Percentiles rank a stretch among this genome's conserved stretches.
These are phyloP conservation scores for Aleiodes alternator DNA, from an alignment of 2,888 invertebrate species.

Conservation along the genomic window DNA sequence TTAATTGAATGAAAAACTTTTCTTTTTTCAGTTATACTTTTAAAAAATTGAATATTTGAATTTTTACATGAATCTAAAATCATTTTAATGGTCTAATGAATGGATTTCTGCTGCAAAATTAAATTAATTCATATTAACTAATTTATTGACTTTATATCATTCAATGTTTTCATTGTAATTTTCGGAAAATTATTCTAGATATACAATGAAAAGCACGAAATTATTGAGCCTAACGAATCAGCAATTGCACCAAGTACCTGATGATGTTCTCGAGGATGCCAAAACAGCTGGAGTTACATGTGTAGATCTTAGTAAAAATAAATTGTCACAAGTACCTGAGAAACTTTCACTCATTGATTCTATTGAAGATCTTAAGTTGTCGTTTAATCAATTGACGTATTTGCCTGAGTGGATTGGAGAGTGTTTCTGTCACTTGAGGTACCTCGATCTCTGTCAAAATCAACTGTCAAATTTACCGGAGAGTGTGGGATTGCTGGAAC, in stretches of 20 bases:
- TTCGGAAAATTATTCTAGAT: conserved; percentile 71
- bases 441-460: conserved; percentile 87
- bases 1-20: background rate
- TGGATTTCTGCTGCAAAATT: no score
- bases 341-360: conserved; percentile 76
- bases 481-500: conserved; percentile 79
- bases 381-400: conserved; percentile 81
- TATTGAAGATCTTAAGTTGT: conserved; percentile 82
- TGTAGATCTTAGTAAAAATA: conserved; percentile 90
- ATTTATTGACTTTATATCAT: background rate
- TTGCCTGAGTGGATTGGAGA: conserved; percentile 81
- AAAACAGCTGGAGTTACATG: conserved; percentile 83
- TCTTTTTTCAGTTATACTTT: no score
- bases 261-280: conserved; percentile 84
- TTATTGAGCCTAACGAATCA: conserved; percentile 81
- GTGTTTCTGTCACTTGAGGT: conserved; percentile 79
- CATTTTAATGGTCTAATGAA: background rate
- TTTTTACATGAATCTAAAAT: background rate
- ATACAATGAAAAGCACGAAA: conserved; percentile 78
- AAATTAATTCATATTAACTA: no score
- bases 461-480: conserved; percentile 80
- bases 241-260: conserved; percentile 81
- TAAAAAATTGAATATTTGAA: no score
- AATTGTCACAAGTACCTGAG: conserved; percentile 82
- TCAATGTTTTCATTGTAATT: background rate